Conservation (phyloP, 1,140 invertebrate species). For the Drosophila kepulauana region DNA sequence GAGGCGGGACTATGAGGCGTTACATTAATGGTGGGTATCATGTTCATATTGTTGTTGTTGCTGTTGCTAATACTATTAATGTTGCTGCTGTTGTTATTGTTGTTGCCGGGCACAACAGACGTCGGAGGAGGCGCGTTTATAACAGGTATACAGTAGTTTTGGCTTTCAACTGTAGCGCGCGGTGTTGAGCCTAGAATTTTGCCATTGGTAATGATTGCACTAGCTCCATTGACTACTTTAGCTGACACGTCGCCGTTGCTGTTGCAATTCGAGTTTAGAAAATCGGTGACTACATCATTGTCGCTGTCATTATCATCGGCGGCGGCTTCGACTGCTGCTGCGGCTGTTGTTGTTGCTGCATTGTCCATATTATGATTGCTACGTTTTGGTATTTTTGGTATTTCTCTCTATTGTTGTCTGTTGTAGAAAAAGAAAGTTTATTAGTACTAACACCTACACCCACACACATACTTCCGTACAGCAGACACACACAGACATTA, state of each 20-base stretch:
- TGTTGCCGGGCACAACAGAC: conserved; percentile 5
- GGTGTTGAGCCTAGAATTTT: conserved; percentile 35
- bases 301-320: conserved; percentile 75
- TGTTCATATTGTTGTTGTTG: conserved; percentile 69
- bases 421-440: conserved; percentile 80
- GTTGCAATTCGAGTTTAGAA: conserved; percentile 76
- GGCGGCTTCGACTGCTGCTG: conserved; percentile 16
- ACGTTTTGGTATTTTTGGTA: conserved; percentile 47
- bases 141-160: conserved; percentile 81
- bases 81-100: conserved; percentile 39
- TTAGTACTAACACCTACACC: conserved; percentile 66
- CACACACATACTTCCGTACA: conserved; percentile 27
- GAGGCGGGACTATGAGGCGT: conserved; percentile 92
- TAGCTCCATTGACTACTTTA: background rate
- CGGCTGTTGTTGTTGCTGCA: conserved; percentile 44
- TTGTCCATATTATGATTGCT: conserved; percentile 63
- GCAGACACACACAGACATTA: conserved; percentile 32
- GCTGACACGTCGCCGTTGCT: conserved; percentile 36
- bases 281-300: conserved; percentile 84
- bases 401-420: conserved; percentile 47
- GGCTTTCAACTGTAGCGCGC: conserved; percentile 62
- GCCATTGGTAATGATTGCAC: conserved; percentile 32
- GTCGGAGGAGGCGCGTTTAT: conserved; percentile 61
- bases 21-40: conserved; percentile 93
- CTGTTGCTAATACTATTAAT: conserved; percentile 30